Evolutionary conservation across 2,113 vertebrate genomes (phyloP), one percentile per base, ranked within the genome.

Genomic region (Neoarius graeffei): DNA sequence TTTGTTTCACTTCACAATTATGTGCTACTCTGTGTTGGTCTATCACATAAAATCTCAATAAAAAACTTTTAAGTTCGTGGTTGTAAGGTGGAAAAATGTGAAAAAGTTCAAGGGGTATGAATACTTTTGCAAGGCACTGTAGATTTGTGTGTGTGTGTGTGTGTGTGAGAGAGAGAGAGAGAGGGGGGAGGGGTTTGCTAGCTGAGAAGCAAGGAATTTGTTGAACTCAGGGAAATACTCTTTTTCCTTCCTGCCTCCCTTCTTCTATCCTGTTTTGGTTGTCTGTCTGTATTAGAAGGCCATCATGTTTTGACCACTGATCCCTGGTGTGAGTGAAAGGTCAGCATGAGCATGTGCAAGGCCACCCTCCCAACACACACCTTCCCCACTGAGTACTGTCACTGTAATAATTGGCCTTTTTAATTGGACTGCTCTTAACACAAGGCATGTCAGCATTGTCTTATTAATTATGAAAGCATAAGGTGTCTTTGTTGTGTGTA

Each of bases 371-470:
- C 27, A 52, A 80, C 13, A 56, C 76, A 79, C 76, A 79, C 25
- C 35, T 74, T 48, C 57, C 66, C 27, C 71, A n/a, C 42, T 76
- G 80, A 81, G 80, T 10, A 14, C 76, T 85, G 35, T 88, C 83
- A 85, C 52, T 85, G 90, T 87, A 71, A 89, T 95, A 95, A 95
- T 95, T 95, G 93, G 91, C 88, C 86, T 2, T 85, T 95, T 94
- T 95, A 94, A 95, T 95, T 95, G 93, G 93, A 94, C 90, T 92
- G 93, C 93, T 92, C 93, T 94, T 94, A 94, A 94, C 89, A 84
- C 93, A 91, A 91, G 87, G 86, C 56, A 73, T 23, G 89, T 90
- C 91, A 92, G 92, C 90, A 88, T 91, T 88, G 88, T 85, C 94
- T 93, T 94, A 93, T 95, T 94, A 94, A 94, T 95, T 93, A 91